Evolutionary conservation across 2,888 invertebrate species (phyloP).

Genomic region (Therioaphis trifolii): DNA sequence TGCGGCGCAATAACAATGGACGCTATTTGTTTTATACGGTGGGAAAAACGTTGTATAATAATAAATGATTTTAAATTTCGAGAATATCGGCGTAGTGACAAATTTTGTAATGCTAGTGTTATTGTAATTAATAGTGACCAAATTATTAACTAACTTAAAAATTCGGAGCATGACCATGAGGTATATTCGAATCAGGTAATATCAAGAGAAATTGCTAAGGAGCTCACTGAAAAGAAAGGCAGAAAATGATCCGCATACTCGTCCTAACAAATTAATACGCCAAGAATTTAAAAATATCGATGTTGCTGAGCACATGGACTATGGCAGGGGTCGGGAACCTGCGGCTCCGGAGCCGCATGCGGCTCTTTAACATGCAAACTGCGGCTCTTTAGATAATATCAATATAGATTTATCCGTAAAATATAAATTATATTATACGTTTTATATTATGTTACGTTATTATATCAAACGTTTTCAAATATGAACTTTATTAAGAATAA

Average conservation of each 20-base stretch:
- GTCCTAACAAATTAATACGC: not conserved
- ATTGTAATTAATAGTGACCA: not conserved
- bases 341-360: too few relatives aligned
- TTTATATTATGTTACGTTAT: too few relatives aligned
- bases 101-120: not conserved
- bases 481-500: too few relatives aligned
- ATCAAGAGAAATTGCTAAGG: not conserved
- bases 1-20: not conserved
- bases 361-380: too few relatives aligned
- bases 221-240: slow-evolving; percentile 5
- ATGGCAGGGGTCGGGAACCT: too few relatives aligned
- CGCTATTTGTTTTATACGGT: not conserved
- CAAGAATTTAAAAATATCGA: not conserved
- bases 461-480: too few relatives aligned
- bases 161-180: not conserved
- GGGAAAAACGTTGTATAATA: slow-evolving; percentile 7
- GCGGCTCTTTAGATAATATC: too few relatives aligned
- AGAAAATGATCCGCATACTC: not conserved
- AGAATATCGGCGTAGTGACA: not conserved
- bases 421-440: too few relatives aligned
- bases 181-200: not conserved
- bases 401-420: too few relatives aligned
- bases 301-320: not conserved
- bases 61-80: not conserved
- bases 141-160: not conserved